phyloP scores from a whole-genome alignment of 2,797 vertebrate genomes.

The Holocentrus rufus region DNA sequence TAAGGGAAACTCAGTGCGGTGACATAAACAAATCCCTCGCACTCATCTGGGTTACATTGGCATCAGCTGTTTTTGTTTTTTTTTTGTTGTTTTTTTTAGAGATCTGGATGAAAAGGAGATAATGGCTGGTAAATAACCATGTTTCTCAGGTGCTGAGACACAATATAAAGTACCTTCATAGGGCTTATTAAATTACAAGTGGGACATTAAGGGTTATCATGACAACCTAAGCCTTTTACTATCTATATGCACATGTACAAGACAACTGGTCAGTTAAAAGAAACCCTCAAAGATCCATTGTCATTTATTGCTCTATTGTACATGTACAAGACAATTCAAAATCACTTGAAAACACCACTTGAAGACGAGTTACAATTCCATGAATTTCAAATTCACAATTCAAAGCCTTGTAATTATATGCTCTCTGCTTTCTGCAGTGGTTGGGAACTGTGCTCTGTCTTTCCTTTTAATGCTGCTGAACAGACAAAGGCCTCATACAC shows the following conservation, averaged over 20 bases:
- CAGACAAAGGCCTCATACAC: constrained; percentile 58
- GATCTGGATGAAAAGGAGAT: constrained; percentile 56
- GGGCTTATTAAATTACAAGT: constrained; percentile 47
- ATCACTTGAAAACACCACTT: constrained; percentile 42
- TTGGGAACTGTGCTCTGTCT: constrained; percentile 35
- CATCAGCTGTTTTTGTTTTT: constrained; percentile 8
- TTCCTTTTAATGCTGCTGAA: constrained; percentile 40
- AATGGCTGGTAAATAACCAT: constrained; percentile 56
- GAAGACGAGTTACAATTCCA: constrained; percentile 50
- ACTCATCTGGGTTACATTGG: constrained; percentile 11
- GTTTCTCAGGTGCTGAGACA: constrained; percentile 46
- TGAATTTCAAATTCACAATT: constrained; percentile 41
- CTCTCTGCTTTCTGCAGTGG: constrained; percentile 44
- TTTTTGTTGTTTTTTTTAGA: not conserved
- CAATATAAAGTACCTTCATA: constrained; percentile 27
- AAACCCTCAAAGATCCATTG: constrained; percentile 20
- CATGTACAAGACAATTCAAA: constrained; percentile 34
- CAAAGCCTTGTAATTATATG: constrained; percentile 72
- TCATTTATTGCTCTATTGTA: constrained; percentile 9
- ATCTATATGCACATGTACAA: not conserved
- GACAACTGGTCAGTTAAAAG: constrained; percentile 12
- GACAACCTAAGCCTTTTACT: constrained; percentile 7
- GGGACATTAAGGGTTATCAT: constrained; percentile 33
- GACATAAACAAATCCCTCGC: not conserved
- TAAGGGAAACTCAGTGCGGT: constrained; percentile 9